Evolutionary conservation across 2,888 invertebrate species (phyloP).

Genomic region (Subacronicta megacephala): DNA sequence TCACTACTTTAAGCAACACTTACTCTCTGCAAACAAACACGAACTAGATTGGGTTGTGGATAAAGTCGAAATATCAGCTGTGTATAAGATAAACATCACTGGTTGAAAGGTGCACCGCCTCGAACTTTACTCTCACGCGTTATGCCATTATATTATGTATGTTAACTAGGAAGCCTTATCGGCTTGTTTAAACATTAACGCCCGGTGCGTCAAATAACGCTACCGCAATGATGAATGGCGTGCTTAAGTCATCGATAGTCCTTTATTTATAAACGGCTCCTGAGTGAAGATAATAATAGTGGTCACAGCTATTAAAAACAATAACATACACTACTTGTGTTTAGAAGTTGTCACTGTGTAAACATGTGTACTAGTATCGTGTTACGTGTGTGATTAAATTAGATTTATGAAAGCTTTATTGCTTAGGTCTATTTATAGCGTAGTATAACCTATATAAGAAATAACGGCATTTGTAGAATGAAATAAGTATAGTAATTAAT

Average conservation of each 20-base stretch:
- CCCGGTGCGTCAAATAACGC: conserved; percentile 1
- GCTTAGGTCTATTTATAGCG: background rate
- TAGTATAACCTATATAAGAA: background rate
- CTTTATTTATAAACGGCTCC: conserved; percentile 4
- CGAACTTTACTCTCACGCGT: background rate
- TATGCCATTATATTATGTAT: conserved; percentile 1
- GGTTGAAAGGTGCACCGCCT: background rate
- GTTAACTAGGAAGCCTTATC: conserved; percentile 3
- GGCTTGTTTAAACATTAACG: conserved; percentile 4
- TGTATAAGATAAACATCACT: background rate
- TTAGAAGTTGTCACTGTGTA: conserved; percentile 9
- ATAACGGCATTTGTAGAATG: too few species aligned
- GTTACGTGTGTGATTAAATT: conserved; percentile 11
- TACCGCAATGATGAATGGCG: conserved; percentile 4
- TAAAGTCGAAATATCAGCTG: background rate
- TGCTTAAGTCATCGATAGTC: conserved; percentile 1
- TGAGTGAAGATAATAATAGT: background rate
- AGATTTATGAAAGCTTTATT: conserved; percentile 1
- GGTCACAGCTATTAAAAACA: conserved; percentile 13
- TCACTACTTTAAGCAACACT: too few species aligned
- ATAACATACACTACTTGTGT: conserved; percentile 4
- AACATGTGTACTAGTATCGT: conserved; percentile 8
- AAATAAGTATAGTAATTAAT: too few species aligned
- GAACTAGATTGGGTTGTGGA: too few species aligned
- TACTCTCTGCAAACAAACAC: too few species aligned